Evolutionary conservation across 2,113 vertebrate genomes (phyloP).

Genomic region (Hippocampus abdominalis): DNA sequence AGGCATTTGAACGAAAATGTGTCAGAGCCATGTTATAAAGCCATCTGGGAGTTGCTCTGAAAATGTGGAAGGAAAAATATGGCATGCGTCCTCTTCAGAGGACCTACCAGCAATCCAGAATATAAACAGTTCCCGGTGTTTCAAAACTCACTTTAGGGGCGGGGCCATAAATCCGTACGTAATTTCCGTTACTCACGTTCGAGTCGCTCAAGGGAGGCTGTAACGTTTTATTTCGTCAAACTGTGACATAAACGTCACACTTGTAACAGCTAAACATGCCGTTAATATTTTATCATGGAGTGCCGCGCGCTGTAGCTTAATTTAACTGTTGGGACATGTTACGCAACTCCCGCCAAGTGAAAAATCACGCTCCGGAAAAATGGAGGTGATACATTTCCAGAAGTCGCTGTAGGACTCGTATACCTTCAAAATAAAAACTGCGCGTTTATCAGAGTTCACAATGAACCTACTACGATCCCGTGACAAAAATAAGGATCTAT

Average conservation of each 20-base stretch:
- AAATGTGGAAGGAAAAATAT: no score
- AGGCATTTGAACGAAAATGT: no score
- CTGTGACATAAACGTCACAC: neutral
- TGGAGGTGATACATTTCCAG: neutral
- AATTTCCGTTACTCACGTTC: neutral
- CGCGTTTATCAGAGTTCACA: neutral
- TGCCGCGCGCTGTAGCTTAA: neutral
- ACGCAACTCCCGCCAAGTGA: neutral
- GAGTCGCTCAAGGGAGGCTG: neutral
- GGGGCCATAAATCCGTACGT: neutral
- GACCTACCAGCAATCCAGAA: no score
- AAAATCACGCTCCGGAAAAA: neutral
- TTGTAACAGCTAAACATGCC: neutral
- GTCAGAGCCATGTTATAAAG: no score
- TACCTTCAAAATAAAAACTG: neutral
- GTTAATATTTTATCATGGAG: neutral
- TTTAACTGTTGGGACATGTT: neutral
- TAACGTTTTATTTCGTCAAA: neutral
- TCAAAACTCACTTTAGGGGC: no score
- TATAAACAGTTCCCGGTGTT: no score
- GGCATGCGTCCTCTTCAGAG: no score
- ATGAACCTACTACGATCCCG: neutral
- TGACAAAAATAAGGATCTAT: neutral
- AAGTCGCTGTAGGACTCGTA: neutral
- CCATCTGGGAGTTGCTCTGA: no score